A percentile compares a stretch with the other conserved stretches of the same genome.
Evolutionary conservation across 2,113 vertebrate genomes (phyloP).

Genomic region (Petrocephalus zakoni): DNA sequence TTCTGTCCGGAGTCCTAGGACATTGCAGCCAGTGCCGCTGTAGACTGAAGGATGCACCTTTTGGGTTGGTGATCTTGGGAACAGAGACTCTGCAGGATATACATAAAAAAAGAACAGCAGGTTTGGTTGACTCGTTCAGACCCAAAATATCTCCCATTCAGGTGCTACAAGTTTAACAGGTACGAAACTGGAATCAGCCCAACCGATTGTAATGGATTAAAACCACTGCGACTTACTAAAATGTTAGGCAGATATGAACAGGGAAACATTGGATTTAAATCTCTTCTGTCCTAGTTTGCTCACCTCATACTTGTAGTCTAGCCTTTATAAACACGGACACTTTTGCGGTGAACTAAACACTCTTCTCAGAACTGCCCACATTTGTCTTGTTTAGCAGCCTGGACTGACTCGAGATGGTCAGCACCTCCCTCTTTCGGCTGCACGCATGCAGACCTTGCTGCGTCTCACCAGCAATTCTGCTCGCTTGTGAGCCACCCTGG

Average conservation of each 20-base stretch:
- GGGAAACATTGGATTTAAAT: conserved; percentile 5
- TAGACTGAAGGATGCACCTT: conserved; percentile 34
- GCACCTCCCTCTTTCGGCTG: conserved; percentile 40
- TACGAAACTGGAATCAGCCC: not conserved
- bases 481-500: not conserved
- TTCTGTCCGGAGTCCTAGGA: conserved; percentile 14
- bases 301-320: conserved; percentile 30
- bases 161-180: not conserved
- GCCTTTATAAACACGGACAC: conserved; percentile 29
- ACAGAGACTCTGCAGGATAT: conserved; percentile 58
- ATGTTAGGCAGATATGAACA: not conserved
- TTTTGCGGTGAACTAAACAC: conserved; percentile 42
- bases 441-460: conserved; percentile 6
- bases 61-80: conserved; percentile 59
- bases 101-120: conserved; percentile 5
- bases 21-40: conserved; percentile 36
- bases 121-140: conserved; percentile 9
- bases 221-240: not conserved
- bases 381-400: conserved; percentile 50
- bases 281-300: conserved; percentile 29
- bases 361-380: conserved; percentile 40
- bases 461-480: not conserved
- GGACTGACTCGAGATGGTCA: conserved; percentile 39
- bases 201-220: not conserved
- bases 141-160: conserved; percentile 7